Evolutionary conservation across 2,797 vertebrate genomes (phyloP).

Genomic region (Zenarchopterus dispar): DNA sequence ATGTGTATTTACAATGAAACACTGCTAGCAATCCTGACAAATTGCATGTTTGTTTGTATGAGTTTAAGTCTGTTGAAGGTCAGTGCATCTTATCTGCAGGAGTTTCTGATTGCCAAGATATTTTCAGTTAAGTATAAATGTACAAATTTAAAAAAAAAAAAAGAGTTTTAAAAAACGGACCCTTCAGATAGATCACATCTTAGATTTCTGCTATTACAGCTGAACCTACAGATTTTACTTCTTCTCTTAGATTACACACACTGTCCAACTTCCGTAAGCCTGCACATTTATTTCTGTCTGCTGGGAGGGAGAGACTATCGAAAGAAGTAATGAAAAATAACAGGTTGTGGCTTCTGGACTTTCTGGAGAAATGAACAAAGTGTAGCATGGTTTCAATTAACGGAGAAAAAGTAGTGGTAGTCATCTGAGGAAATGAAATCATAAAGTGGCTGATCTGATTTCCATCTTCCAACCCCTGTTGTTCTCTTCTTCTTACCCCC

Average conservation of each 20-base stretch:
- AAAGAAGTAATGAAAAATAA: constrained; percentile 32
- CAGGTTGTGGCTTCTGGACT: constrained; percentile 50
- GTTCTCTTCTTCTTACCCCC: background rate
- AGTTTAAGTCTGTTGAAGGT: no score
- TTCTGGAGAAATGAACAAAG: constrained; percentile 44
- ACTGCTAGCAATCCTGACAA: no score
- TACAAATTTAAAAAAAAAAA: background rate
- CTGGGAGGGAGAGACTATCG: constrained; percentile 18
- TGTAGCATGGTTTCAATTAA: constrained; percentile 72
- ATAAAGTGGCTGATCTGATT: constrained; percentile 73
- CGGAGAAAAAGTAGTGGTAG: constrained; percentile 46
- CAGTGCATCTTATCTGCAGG: no score
- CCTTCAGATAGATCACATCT: constrained; percentile 23
- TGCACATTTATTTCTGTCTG: constrained; percentile 54
- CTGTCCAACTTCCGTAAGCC: constrained; percentile 47
- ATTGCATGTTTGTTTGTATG: no score
- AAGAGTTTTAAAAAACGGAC: background rate
- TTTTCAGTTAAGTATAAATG: no score
- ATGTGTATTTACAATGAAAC: no score
- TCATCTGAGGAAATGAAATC: constrained; percentile 70
- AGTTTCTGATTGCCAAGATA: no score
- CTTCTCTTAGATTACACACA: constrained; percentile 36
- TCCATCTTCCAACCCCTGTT: constrained; percentile 27
- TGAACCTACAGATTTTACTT: constrained; percentile 48
- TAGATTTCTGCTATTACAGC: constrained; percentile 53